Evolutionary conservation across 2,888 invertebrate species (phyloP).

Genomic region (Coleophora deauratella): DNA sequence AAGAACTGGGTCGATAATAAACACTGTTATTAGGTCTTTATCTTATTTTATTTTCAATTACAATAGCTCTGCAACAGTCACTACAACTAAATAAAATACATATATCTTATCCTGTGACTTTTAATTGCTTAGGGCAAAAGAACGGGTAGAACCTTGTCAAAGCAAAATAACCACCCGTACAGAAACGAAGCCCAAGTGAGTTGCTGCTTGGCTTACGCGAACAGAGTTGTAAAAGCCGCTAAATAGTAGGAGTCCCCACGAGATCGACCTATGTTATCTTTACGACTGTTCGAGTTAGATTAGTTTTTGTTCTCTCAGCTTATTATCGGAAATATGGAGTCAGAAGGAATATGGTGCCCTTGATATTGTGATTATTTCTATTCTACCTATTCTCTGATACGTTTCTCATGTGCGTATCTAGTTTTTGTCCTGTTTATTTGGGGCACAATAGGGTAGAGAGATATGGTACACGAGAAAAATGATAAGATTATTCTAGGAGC

Average conservation of each 20-base stretch:
- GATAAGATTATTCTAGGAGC: too few relatives aligned
- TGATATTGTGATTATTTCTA: neutral
- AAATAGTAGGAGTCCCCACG: slow-evolving; percentile 8
- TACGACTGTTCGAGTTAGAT: slow-evolving; percentile 59
- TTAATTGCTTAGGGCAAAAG: slow-evolving; percentile 24
- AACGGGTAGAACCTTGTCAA: slow-evolving; percentile 22
- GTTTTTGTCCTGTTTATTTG: too few relatives aligned
- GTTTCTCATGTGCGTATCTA: too few relatives aligned
- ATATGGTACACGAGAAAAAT: neutral
- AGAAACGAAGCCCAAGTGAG: slow-evolving; percentile 17
- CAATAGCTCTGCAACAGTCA: too few relatives aligned
- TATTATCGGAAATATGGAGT: slow-evolving; percentile 48
- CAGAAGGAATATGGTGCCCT: neutral
- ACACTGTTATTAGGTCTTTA: too few relatives aligned
- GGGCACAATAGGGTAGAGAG: too few relatives aligned
- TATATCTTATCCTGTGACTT: slow-evolving; percentile 20
- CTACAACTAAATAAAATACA: too few relatives aligned
- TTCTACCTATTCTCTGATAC: neutral
- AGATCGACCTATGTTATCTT: slow-evolving; percentile 49
- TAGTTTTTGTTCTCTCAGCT: slow-evolving; percentile 53
- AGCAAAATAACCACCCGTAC: slow-evolving; percentile 12
- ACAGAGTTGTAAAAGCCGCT: slow-evolving; percentile 38
- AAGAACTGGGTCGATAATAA: too few relatives aligned
- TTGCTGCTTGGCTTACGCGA: slow-evolving; percentile 32
- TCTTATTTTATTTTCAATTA: too few relatives aligned